phyloP scores from a whole-genome alignment of 2,113 vertebrate genomes.

The Columba livia region DNA sequence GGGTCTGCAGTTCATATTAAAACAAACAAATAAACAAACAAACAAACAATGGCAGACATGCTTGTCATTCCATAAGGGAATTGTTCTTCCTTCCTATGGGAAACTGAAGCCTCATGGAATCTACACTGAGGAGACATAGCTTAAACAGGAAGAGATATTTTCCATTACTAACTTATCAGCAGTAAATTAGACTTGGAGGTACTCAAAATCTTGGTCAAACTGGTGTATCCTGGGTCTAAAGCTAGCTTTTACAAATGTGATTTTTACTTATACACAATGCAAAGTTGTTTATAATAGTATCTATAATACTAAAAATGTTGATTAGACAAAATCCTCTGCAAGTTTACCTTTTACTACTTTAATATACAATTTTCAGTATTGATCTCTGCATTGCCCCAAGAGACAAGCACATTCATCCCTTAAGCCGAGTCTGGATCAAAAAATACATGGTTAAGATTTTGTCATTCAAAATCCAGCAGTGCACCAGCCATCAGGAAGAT shows the following conservation, averaged over 20 bases:
- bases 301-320: background rate
- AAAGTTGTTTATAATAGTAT: background rate
- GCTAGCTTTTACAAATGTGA: background rate
- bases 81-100: background rate
- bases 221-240: background rate
- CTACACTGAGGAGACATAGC: background rate
- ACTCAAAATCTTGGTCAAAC: background rate
- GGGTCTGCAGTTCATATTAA: background rate
- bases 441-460: background rate
- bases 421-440: background rate
- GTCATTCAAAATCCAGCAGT: background rate
- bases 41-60: background rate
- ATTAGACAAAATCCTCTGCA: background rate
- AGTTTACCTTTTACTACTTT: background rate
- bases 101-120: background rate
- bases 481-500: background rate
- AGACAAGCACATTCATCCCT: background rate
- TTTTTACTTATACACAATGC: background rate
- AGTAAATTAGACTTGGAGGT: background rate
- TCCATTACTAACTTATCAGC: background rate
- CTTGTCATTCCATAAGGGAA: background rate
- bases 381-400: background rate
- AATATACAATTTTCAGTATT: background rate
- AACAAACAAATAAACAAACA: too few species aligned
- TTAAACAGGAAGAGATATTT: background rate